Base-by-base conservation (phyloP, 2,113 vertebrate genomes). In the Orthonyx spaldingii region DNA sequence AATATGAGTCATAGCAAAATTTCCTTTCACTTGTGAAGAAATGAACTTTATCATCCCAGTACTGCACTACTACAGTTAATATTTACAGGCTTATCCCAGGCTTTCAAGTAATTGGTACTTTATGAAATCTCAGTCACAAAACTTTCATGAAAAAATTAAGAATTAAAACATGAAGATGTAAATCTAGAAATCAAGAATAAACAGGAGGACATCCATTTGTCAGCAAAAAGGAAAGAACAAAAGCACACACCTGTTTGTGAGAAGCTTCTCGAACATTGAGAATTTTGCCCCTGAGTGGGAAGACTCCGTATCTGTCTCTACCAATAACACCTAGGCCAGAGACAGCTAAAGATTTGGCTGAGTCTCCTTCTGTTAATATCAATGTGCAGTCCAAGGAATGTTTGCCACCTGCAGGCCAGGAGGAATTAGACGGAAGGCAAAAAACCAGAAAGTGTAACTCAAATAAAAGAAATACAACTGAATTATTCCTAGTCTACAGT, bases 231-330 rank as follows among this genome's bases (percentile, higher is more conserved):
- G 19, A 64, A 37, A n/a, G 27, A 18, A 82, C 11, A 80, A 55
- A 65, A 88, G 18, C 18, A 56, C 68, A 37, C 93, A 99, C 99
- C 98, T 99, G 99, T 79, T 99, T 99, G 97, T 99, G 99, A 42
- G 99, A 99, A 65, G 99, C 99, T 97, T 99, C 99, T 89, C 99
- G 98, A 86, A 99, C 99, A 5, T 99, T 99, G 47, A 99, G 98
- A 96, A 99, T 99, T 98, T 99, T 99, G 65, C 99, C 99, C 96
- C 99, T 98, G 42, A 99, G 98, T 11, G 99, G 99, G 90, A 99
- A 99, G 19, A 99, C 99, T 47, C 99, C 99, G 0, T 99, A 99
- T 91, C 99, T 98, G 95, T 99, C 99, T 41, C 99, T 98, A 1
- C 99, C 99, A 59, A 99, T 99, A 59, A 99, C 99, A 91, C 98